Percentiles rank a stretch among this genome's conserved stretches.
phyloP scores from a whole-genome alignment of 2,888 invertebrate genomes.

The Noctua janthina region DNA sequence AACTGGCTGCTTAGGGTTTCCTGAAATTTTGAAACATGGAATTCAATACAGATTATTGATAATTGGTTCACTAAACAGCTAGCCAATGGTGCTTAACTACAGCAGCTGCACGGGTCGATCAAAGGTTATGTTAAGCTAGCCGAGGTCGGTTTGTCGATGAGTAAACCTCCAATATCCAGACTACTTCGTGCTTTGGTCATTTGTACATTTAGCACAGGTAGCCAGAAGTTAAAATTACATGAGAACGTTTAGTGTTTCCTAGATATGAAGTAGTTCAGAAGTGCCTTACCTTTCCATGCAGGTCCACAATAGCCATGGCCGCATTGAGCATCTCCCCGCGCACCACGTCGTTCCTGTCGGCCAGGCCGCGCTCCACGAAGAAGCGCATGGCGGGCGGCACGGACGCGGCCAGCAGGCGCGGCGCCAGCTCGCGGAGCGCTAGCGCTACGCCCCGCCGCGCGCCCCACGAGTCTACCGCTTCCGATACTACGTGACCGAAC shows the following conservation, averaged over 20 bases:
- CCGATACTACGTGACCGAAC: conserved; percentile 96
- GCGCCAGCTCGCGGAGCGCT: conserved; percentile 94
- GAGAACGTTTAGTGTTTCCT: background rate
- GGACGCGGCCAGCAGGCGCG: conserved; percentile 91
- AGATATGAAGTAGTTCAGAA: background rate
- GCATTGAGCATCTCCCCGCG: conserved; percentile 98
- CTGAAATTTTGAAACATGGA: conserved; percentile 68
- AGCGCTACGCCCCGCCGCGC: conserved; percentile 97
- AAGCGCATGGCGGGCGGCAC: conserved; percentile 94
- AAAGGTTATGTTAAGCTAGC: background rate
- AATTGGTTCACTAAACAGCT: background rate
- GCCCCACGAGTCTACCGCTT: conserved; percentile 97
- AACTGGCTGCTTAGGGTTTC: conserved; percentile 94
- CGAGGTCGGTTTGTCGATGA: background rate
- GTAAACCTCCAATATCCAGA: background rate
- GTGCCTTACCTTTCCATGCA: conserved; percentile 95
- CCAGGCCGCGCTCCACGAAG: conserved; percentile 96
- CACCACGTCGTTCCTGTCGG: conserved; percentile 95
- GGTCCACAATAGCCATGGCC: conserved; percentile 97
- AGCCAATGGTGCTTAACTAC: background rate
- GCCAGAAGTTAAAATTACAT: background rate
- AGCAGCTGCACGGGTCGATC: background rate
- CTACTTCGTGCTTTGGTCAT: background rate
- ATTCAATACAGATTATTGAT: background rate
- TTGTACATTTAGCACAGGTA: too few species aligned